Percentiles rank a stretch among this genome's conserved stretches.
Conservation (phyloP, 2,113 vertebrate genomes). For the Mesembrinibis cayennensis region DNA sequence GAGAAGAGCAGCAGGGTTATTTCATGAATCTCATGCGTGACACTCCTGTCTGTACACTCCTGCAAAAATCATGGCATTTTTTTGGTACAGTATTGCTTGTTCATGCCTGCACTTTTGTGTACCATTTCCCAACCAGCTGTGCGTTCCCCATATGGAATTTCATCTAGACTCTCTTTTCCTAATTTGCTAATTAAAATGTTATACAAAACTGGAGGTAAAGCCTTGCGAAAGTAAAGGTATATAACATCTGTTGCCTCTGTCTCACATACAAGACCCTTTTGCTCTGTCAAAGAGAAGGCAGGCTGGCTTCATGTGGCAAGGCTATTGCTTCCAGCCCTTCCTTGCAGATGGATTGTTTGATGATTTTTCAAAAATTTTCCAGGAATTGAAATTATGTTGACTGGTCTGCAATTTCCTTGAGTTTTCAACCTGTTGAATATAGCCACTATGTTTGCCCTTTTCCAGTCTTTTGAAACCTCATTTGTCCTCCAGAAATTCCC, state of each 20-base stretch:
- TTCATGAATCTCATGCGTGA: background rate
- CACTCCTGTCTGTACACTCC: background rate
- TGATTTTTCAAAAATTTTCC: background rate
- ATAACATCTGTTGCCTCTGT: background rate
- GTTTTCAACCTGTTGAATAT: background rate
- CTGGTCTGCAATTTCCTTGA: background rate
- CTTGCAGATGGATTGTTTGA: background rate
- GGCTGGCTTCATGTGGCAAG: background rate
- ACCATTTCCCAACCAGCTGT: background rate
- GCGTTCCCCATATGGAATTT: background rate
- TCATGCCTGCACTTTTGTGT: background rate
- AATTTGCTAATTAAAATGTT: constrained; percentile 22
- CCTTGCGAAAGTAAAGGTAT: background rate
- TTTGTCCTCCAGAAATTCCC: background rate
- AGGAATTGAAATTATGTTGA: constrained; percentile 1
- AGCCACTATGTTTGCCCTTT: background rate
- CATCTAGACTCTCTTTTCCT: background rate
- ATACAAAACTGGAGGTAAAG: background rate
- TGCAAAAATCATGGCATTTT: background rate
- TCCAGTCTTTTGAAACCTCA: background rate
- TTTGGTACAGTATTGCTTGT: background rate
- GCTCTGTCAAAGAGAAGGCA: background rate
- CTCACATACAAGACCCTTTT: background rate
- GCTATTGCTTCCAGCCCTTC: constrained; percentile 27
- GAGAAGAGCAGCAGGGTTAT: background rate